These are phyloP conservation scores for Lutjanus campechanus DNA, from an alignment of 2,797 vertebrate genomes.

Conservation along the genomic window DNA sequence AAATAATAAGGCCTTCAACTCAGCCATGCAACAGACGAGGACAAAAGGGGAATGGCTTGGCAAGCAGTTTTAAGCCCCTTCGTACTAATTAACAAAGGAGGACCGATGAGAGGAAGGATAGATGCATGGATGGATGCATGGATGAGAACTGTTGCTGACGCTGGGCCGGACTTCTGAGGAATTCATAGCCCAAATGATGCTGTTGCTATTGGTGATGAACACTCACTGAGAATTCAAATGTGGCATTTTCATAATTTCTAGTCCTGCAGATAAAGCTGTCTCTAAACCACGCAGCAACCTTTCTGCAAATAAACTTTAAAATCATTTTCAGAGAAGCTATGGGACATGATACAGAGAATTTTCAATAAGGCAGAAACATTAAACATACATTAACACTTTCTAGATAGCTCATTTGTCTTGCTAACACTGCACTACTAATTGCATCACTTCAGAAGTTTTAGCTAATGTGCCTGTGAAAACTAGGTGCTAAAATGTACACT, in stretches of 20 bases:
- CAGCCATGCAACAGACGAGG: constrained; percentile 71
- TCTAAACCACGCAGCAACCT: constrained; percentile 4
- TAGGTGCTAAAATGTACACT: constrained; percentile 30
- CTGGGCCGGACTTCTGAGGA: constrained; percentile 44
- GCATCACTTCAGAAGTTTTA: constrained; percentile 30
- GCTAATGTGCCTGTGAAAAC: constrained; percentile 34
- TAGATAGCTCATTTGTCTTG: constrained; percentile 16
- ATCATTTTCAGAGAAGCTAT: not conserved
- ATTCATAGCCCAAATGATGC: constrained; percentile 37
- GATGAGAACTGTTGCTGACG: constrained; percentile 48
- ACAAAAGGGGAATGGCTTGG: constrained; percentile 71
- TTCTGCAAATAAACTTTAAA: constrained; percentile 28
- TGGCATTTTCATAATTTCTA: constrained; percentile 23
- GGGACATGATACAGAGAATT: not conserved
- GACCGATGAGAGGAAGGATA: constrained; percentile 59
- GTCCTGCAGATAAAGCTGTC: constrained; percentile 10
- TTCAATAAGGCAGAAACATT: not conserved
- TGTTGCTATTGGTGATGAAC: constrained; percentile 38
- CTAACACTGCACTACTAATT: constrained; percentile 23
- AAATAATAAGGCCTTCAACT: constrained; percentile 81
- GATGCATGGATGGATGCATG: constrained; percentile 56
- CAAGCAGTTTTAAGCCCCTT: constrained; percentile 67
- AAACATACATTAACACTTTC: constrained; percentile 23
- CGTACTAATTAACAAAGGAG: constrained; percentile 73
- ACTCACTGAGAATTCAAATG: constrained; percentile 32